These are phyloP conservation scores for Corythoichthys haematopterus DNA, from an alignment of 2,113 vertebrate species.

Conservation along the genomic window DNA sequence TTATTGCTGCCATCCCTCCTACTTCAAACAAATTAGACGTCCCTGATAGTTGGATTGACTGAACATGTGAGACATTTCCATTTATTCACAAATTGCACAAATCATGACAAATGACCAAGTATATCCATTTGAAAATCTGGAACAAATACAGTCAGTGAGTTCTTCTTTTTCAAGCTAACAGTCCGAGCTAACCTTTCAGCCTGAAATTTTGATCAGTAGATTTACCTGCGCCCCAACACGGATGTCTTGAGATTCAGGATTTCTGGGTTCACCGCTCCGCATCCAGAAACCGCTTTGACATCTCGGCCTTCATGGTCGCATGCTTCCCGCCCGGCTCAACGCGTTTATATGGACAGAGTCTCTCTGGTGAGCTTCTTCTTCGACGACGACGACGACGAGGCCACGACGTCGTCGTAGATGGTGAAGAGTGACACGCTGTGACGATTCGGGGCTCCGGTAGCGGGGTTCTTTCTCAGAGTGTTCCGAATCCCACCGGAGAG, in stretches of 20 bases:
- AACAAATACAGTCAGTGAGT: too few species aligned
- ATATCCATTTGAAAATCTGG: too few species aligned
- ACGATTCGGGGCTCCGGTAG: background rate
- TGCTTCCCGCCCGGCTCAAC: too few species aligned
- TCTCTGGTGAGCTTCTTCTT: slow-evolving; percentile 38
- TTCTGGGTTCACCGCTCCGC: background rate
- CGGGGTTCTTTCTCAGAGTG: slow-evolving; percentile 54
- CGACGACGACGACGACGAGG: slow-evolving; percentile 4
- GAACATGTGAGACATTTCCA: too few species aligned
- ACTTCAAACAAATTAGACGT: too few species aligned
- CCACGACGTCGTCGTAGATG: slow-evolving; percentile 16
- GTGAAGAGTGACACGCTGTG: slow-evolving; percentile 38
- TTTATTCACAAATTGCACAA: too few species aligned
- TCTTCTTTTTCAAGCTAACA: too few species aligned
- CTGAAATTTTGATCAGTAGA: background rate
- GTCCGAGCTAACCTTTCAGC: background rate
- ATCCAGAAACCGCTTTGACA: background rate
- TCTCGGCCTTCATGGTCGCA: too few species aligned
- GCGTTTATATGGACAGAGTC: slow-evolving; percentile 54
- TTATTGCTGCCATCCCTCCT: too few species aligned
- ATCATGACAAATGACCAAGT: too few species aligned
- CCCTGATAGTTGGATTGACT: too few species aligned
- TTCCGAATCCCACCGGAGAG: slow-evolving; percentile 55
- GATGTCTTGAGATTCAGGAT: background rate
- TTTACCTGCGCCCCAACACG: background rate